phyloP scores from a whole-genome alignment of 92 coral and sea anemone species.

The Siderastrea siderea region DNA sequence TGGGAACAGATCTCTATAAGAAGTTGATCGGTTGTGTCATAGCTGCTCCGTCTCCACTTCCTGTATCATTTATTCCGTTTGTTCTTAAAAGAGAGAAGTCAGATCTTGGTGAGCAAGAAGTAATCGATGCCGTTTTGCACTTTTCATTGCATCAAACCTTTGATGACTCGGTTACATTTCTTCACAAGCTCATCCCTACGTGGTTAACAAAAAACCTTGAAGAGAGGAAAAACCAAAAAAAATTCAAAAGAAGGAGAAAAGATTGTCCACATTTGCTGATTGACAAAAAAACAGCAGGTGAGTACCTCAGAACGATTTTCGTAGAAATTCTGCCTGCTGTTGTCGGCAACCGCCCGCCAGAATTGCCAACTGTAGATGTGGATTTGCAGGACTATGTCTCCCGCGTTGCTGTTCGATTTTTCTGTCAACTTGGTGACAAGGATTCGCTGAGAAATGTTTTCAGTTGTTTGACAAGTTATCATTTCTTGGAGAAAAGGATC shows the following conservation, averaged over 20 bases:
- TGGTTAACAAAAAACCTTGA: not conserved
- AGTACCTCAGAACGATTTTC: constrained; percentile 17
- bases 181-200: not conserved
- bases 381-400: constrained; percentile 9
- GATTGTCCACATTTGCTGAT: not conserved
- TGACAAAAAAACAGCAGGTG: constrained; percentile 2
- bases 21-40: constrained; percentile 2
- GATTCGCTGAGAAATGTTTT: constrained; percentile 17
- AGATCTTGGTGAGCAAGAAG: not conserved
- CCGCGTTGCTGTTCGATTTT: constrained; percentile 8
- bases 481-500: constrained; percentile 2
- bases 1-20: not conserved
- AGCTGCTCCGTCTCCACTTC: not conserved
- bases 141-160: not conserved
- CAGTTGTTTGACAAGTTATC: constrained; percentile 31
- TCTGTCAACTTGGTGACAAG: constrained; percentile 1
- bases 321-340: not conserved
- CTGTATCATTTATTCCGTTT: too few species aligned
- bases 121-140: constrained; percentile 6
- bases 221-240: not conserved
- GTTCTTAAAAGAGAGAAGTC: too few species aligned
- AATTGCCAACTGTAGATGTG: not conserved
- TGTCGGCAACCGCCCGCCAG: not conserved
- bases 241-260: not conserved
- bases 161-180: not conserved